Base-by-base conservation (phyloP, 2,888 invertebrate genomes). In the Lasioglossum zephyrum region DNA sequence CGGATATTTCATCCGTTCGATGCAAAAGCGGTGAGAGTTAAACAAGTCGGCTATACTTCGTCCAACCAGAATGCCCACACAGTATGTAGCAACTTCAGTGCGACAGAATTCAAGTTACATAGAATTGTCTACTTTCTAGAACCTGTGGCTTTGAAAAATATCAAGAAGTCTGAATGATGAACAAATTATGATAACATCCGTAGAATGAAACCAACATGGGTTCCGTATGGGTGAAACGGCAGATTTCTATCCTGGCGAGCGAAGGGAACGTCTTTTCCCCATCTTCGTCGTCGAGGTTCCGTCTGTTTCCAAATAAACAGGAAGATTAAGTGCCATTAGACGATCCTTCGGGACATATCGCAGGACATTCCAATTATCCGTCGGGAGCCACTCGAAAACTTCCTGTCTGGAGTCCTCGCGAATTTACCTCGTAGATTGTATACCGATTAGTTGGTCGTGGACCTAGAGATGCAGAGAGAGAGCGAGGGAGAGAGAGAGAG, bases 391-490 rank as follows among this genome's bases (percentile, higher is more conserved):
- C 84, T 86, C 79, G 77, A 81, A 31, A 86, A 84, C 77, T 79
- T 80, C 73, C 73, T 76, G 70, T n/a, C 57, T 18, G 39, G 79
- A 81, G 84, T 85, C 85, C 90, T 90, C 81, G 90, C 86, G 83
- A 85, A 89, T 89, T 89, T 88, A 87, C 89, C 81, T 81, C 77
- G 39, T 84, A 88, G 88, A 87, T 89, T 88, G 89, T 88, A 88
- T 87, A 90, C 87, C 89, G 89, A 89, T 89, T 89, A 89, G 90
- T 73, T 84, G 84, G 77, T 72, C 85, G 79, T 81, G 80, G 84
- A 79, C 73, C 84, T 47, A 36, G 9, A 81, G 85, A 66, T 53
- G 77, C 13, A 13, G 60, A 16, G 60, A 63, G 60, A 60, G 26
- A 26, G 26, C 5, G 60, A 60, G 26, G 16, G 60, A 26, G 18